phyloP scores from a whole-genome alignment of 1,140 invertebrate species.

The Drosophila cardini region DNA sequence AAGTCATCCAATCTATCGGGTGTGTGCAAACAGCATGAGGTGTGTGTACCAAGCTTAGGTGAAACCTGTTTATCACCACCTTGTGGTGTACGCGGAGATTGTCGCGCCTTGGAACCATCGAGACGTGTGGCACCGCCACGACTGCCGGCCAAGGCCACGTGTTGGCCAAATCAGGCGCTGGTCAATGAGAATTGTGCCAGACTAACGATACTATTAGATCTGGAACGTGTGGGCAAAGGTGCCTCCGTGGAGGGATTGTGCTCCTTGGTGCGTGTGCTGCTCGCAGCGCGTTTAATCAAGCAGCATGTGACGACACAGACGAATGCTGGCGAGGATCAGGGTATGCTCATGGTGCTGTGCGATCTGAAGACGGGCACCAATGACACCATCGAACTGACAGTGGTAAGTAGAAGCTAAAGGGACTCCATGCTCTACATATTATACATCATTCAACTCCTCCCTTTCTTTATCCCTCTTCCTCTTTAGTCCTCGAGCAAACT shows the following conservation, averaged over 20 bases:
- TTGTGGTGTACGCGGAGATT: slow-evolving; percentile 93
- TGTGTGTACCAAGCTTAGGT: slow-evolving; percentile 91
- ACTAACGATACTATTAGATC: slow-evolving; percentile 89
- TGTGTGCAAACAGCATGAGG: slow-evolving; percentile 78
- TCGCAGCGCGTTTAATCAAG: slow-evolving; percentile 87
- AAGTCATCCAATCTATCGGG: slow-evolving; percentile 86
- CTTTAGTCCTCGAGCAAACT: slow-evolving; percentile 84
- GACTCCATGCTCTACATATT: background rate
- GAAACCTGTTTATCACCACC: slow-evolving; percentile 91
- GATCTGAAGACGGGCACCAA: slow-evolving; percentile 91
- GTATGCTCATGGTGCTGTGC: slow-evolving; percentile 90
- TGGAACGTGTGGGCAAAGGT: slow-evolving; percentile 88
- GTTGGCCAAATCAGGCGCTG: slow-evolving; percentile 91
- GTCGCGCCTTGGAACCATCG: slow-evolving; percentile 89
- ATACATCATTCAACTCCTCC: background rate
- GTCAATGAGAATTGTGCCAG: slow-evolving; percentile 90
- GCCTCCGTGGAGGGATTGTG: slow-evolving; percentile 91
- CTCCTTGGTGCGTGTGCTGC: slow-evolving; percentile 87
- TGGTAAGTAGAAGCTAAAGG: slow-evolving; percentile 86
- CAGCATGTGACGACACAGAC: slow-evolving; percentile 21
- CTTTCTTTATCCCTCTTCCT: too few relatives aligned
- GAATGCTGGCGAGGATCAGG: slow-evolving; percentile 58
- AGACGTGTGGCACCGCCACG: slow-evolving; percentile 90
- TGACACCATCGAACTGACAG: slow-evolving; percentile 94
- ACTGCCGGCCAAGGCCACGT: slow-evolving; percentile 90